Base-by-base conservation (phyloP, 2,797 vertebrate species). In the Lithobates sylvaticus region DNA sequence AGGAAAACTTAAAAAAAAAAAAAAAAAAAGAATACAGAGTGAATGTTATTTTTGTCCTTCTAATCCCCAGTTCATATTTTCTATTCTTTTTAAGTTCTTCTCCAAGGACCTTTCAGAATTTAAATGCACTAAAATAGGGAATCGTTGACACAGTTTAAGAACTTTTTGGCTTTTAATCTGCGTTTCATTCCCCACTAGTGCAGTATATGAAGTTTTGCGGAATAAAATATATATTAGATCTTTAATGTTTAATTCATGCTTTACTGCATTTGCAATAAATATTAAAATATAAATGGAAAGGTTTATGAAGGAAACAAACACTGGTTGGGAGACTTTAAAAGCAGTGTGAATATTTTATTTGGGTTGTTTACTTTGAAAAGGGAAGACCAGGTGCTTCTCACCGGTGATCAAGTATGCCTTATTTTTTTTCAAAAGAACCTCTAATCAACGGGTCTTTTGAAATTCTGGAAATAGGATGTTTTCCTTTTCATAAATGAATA, bases 211-310 rank as follows among this genome's bases (percentile, higher is more conserved):
- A 58, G 42, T 75, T 86, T 86, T 68, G 26, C 74, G 18, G 32
- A 81, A 86, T 81, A 58, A 81, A 81, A 81, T 75, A 81, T 75
- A 80, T 76, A 75, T 85, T 85, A 80, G 58, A 80, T 74, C 39
- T 74, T 86, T 81, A 80, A 86, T 86, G 64, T 81, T 75, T 86
- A 86, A 86, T 86, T 80, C 61, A 86, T 86, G 71, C 61, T 70
- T 69, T 81, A 29, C 78, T 81, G 34, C 76, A 75, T 80, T 74
- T 85, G 69, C 54, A 80, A 81, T 86, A 69, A 81, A 85, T 74
- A 85, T 80, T 86, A 80, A 75, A 80, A 75, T 80, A 69, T 74
- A 67, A 68, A 74, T 74, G 58, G 39, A 47, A 72, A 50, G 34
- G 36, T 18, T 61, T 72, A 44, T 3, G 27, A 47, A 26, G 29